Base-by-base conservation (phyloP, 37 sponge, comb jelly and placozoan genomes). In the Dysidea cf. avara region DNA sequence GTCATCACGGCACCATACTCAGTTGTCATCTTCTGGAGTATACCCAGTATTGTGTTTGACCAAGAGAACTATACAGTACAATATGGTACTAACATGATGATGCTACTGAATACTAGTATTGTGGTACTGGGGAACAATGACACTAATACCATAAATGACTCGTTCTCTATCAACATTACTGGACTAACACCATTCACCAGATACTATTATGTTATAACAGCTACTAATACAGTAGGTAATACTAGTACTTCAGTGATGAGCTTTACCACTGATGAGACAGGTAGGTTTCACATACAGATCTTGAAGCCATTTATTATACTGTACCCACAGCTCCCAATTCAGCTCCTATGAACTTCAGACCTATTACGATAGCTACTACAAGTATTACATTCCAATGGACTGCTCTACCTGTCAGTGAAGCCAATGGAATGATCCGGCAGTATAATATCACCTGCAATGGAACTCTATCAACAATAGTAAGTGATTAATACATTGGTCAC, bases 221-320 rank as follows among this genome's bases (percentile, higher is more conserved):
- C 68, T 39, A 58, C 39, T 32, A 82, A 82, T 68, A 53, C 68
- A 39, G 66, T 22, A 5, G 81, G 81, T 17, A 20, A 46, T 37
- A 50, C 32, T 21, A 67, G 30, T 26, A 78, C 49, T 61, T 26
- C 28, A 22, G 52, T 24, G 25, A 34, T 30, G 26, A 30, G 21
- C n/a, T n/a, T n/a, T n/a, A n/a, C n/a, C n/a, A n/a, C n/a, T n/a
- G n/a, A n/a, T n/a, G n/a, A n/a, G n/a, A 22, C 32, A 13, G 3
- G 18, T 63, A 36, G 17, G 20, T 12, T n/a, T n/a, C n/a, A n/a
- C 21, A 39, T 12, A 40, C 58, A 11, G 36, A 11, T 5, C 38
- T 6, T 17, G 17, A 5, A 9, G 2, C 7, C 18, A 20, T 2
- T 61, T 61, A 65, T 9, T 28, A 3, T 43, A 2, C 13, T 39